A percentile compares a stretch with the other conserved stretches of the same genome.
Evolutionary conservation across 2,113 vertebrate species (phyloP).

Genomic region (Hemicordylus capensis): DNA sequence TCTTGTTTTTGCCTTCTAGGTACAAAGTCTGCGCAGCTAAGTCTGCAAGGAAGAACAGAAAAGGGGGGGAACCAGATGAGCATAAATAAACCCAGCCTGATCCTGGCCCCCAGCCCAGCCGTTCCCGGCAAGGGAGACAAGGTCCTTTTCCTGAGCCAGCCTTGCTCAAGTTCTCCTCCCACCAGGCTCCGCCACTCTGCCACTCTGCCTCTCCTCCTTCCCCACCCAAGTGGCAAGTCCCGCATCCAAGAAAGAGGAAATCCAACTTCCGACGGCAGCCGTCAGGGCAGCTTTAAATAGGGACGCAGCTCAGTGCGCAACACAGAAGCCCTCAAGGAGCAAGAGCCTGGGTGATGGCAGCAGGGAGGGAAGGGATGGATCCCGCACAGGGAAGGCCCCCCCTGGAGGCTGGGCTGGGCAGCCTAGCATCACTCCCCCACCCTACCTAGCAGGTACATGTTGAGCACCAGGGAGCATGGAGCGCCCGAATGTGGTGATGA

Average conservation of each 20-base stretch:
- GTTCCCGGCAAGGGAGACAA: background rate
- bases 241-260: constrained; percentile 99
- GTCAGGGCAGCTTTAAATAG: constrained; percentile 74
- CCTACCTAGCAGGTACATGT: constrained; percentile 99
- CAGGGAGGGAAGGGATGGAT: background rate
- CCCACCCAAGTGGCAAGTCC: constrained; percentile 50
- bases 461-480: constrained; percentile 97
- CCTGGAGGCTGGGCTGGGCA: too few relatives aligned
- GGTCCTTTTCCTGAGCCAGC: background rate
- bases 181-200: background rate
- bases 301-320: constrained; percentile 31
- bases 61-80: background rate
- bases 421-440: constrained; percentile 21
- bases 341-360: background rate
- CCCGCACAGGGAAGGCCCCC: background rate
- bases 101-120: constrained; percentile 17
- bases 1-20: constrained; percentile 91
- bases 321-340: background rate
- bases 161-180: background rate
- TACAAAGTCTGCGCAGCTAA: constrained; percentile 90
- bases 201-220: background rate
- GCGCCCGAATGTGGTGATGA: too few relatives aligned
- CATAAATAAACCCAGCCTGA: background rate
- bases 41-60: constrained; percentile 61
- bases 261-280: constrained; percentile 92